Evolutionary conservation across 2,888 invertebrate genomes (phyloP), one percentile per base, ranked within the genome.

Genomic region (Tetramorium bicarinatum): DNA sequence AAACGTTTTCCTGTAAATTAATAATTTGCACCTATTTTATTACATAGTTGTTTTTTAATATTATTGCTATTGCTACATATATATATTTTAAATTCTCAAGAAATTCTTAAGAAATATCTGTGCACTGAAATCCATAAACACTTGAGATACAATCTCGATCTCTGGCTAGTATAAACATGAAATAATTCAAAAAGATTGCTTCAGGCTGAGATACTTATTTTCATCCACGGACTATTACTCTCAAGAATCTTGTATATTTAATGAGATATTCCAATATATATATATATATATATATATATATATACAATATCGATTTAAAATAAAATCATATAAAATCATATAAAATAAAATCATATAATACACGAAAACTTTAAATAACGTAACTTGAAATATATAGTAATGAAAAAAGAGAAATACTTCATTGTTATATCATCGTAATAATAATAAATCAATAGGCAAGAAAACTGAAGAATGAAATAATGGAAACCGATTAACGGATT

Each of bases 301-400:
- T 34, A n/a, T 2, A 34, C 29, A 34, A 34, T 34, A 34, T 34
- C 29, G 4, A 34, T 34, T 4, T 34, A 34, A 34, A 34, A 62
- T 62, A 15, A 64, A 52, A 25, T 38, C 38, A 76, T 64, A 38
- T 25, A 74, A 61, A n/a, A n/a, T n/a, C n/a, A n/a, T n/a, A n/a
- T 34, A 34, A 34, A 34, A 62, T 62, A 15, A 64, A 52, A 25
- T 38, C 38, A 76, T 64, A 38, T 25, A 74, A 61, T 61, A 76
- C 52, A 25, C n/a, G 8, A 38, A n/a, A 54, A 38, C 49, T 76
- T 49, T 18, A 59, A 62, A 38, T 13, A 44, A 11, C 9, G 18
- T 49, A 3, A 3, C 18, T 66, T 76, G 18, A 64, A 38, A 41
- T 34, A 34, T 34, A 34, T 52, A 76, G 38, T 52, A 25, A 66